Evolutionary conservation across 30 jellyfish, hydroid and myxozoan genomes (phyloP).

Genomic region (Chrysaora quinquecirrha): DNA sequence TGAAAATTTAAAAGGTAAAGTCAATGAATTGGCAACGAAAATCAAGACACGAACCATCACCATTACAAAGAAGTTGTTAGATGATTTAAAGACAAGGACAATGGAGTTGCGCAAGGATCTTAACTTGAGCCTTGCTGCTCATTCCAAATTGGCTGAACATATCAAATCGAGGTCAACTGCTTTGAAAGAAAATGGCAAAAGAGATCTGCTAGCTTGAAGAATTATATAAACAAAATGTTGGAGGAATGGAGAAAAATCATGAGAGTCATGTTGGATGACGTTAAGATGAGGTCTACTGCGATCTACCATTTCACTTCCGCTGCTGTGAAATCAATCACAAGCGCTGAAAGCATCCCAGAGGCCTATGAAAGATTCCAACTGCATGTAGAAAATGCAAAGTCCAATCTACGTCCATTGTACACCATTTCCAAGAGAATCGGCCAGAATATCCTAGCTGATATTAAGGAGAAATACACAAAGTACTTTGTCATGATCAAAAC

Average conservation of each 20-base stretch:
- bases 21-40: conserved; percentile 23
- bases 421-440: neutral
- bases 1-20: conserved; percentile 14
- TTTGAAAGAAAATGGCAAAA: neutral
- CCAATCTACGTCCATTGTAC: neutral
- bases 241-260: neutral
- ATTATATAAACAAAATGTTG: neutral
- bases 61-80: conserved; percentile 23
- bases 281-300: neutral
- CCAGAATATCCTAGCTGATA: neutral
- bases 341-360: conserved; percentile 51
- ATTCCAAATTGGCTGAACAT: conserved; percentile 39
- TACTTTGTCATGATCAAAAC: neutral
- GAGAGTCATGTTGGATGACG: neutral
- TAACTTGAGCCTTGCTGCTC: conserved; percentile 59
- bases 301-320: conserved; percentile 4
- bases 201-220: conserved; percentile 1
- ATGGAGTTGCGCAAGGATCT: conserved; percentile 65
- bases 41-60: conserved; percentile 28
- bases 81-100: conserved; percentile 52
- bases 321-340: conserved; percentile 26
- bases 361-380: conserved; percentile 40
- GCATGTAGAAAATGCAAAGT: neutral
- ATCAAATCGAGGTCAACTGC: conserved; percentile 35
- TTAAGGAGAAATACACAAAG: neutral